Percentiles rank a stretch among this genome's conserved stretches.
Evolutionary conservation across 92 coral and sea anemone species (phyloP).

Genomic region (Zoanthus gigantus): DNA sequence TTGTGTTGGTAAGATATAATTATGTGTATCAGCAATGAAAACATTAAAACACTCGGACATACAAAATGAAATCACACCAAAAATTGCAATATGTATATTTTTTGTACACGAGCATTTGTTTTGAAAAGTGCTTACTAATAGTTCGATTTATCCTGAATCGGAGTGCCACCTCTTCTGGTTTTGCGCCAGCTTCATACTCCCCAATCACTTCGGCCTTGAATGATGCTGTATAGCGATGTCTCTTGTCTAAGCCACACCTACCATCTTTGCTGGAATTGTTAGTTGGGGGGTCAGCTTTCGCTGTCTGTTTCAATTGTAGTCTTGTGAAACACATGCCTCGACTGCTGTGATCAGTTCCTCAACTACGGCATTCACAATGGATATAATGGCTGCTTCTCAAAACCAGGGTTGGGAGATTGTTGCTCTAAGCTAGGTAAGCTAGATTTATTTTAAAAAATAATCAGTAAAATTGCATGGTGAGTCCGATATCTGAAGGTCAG

Average conservation of each 20-base stretch:
- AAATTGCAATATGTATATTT: neutral
- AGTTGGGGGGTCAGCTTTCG: neutral
- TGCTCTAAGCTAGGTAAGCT: neutral
- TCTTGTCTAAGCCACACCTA: conserved; percentile 10
- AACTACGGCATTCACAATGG: neutral
- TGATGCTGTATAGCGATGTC: conserved; percentile 5
- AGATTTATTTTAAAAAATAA: neutral
- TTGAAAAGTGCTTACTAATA: conserved; percentile 2
- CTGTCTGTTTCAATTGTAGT: neutral
- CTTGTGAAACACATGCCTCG: neutral
- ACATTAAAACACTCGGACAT: neutral
- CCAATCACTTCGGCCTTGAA: neutral
- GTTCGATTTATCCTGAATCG: neutral
- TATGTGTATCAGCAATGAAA: neutral
- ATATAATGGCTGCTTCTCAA: neutral
- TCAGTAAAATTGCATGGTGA: conserved; percentile 23
- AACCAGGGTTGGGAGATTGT: too few species aligned
- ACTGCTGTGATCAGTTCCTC: neutral
- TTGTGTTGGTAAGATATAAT: conserved; percentile 4
- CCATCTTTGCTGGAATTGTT: neutral
- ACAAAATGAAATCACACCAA: neutral
- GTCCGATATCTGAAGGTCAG: conserved; percentile 28
- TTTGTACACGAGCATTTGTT: neutral
- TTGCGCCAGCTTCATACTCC: conserved; percentile 8
- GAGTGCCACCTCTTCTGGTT: conserved; percentile 13